These are phyloP conservation scores for Motacilla alba DNA, from an alignment of 2,113 vertebrate genomes.

Conservation along the genomic window DNA sequence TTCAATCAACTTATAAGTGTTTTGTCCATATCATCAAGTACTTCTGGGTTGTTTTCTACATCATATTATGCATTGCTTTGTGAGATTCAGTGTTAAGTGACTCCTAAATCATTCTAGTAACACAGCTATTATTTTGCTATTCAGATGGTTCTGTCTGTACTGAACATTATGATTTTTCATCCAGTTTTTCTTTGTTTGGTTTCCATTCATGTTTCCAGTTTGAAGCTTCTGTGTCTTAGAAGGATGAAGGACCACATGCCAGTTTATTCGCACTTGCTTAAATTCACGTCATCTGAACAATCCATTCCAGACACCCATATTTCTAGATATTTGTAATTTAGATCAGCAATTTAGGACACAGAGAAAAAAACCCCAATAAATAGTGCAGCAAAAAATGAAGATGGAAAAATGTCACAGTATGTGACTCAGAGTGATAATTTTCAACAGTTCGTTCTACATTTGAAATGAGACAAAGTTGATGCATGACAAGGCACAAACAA, in stretches of 20 bases:
- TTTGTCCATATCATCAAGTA: background rate
- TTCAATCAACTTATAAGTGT: background rate
- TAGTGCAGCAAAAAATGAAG: background rate
- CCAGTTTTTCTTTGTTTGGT: background rate
- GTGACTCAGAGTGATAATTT: slow-evolving; percentile 69
- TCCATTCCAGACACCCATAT: background rate
- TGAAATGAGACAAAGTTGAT: slow-evolving; percentile 53
- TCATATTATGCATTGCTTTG: background rate
- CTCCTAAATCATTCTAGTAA: background rate
- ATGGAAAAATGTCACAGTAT: slow-evolving; percentile 50
- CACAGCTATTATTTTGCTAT: background rate
- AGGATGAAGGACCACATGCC: background rate
- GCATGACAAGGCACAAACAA: slow-evolving; percentile 54
- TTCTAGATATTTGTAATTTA: background rate
- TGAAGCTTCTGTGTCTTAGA: background rate
- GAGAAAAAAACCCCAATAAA: background rate
- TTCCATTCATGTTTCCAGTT: background rate
- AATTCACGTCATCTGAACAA: background rate
- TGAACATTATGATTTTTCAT: background rate
- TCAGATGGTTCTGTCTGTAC: background rate
- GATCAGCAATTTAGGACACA: background rate
- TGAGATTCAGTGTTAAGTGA: background rate
- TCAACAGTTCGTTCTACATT: slow-evolving; percentile 47
- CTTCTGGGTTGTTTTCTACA: background rate
- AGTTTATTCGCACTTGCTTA: background rate